phyloP scores from a whole-genome alignment of 2,888 invertebrate species.

The Ypsolopha scabrella region DNA sequence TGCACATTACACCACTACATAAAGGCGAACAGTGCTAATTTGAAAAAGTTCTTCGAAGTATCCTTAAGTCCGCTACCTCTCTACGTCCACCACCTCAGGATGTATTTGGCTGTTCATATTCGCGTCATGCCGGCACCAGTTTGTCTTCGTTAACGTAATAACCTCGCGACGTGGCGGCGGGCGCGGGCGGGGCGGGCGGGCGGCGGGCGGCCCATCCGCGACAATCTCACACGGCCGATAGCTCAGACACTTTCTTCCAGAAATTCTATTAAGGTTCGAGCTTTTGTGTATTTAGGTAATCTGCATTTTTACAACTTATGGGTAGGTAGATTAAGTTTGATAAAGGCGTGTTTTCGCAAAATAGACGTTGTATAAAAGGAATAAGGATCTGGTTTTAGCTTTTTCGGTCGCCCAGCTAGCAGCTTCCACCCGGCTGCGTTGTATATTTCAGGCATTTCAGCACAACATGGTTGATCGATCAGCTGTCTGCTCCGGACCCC shows the following conservation, averaged over 20 bases:
- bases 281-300: no score
- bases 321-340: no score
- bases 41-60: no score
- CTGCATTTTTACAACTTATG: no score
- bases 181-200: no score
- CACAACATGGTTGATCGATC: not conserved
- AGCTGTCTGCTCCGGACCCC: not conserved
- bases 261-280: no score
- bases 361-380: not conserved
- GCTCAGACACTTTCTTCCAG: no score
- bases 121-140: slow-evolving; percentile 25
- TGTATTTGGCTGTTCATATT: slow-evolving; percentile 24
- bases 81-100: no score
- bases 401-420: not conserved
- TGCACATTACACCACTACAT: no score
- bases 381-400: not conserved
- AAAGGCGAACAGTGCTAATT: no score
- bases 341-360: no score
- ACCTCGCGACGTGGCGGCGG: slow-evolving; percentile 9
- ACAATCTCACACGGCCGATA: not conserved
- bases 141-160: slow-evolving; percentile 43
- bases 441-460: not conserved
- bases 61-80: no score
- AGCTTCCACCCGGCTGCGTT: not conserved
- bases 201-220: not conserved